These are phyloP conservation scores for Drosophila fulvimacula DNA, from an alignment of 2,888 invertebrate species.

Conservation along the genomic window DNA sequence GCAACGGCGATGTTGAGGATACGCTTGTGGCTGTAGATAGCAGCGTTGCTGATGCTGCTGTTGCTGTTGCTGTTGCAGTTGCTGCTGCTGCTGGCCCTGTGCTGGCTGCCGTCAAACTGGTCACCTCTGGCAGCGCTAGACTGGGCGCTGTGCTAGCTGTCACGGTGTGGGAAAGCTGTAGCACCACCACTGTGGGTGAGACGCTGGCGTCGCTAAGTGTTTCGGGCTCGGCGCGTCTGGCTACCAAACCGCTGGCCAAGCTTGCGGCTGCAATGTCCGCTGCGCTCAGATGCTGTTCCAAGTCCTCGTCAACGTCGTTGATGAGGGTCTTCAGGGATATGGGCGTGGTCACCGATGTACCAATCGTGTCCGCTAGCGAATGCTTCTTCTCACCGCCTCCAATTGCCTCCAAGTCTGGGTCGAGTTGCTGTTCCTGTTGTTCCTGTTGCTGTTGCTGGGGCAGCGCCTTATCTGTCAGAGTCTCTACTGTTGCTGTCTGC, in stretches of 20 bases:
- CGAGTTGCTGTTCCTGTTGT: constrained; percentile 38
- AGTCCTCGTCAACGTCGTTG: constrained; percentile 81
- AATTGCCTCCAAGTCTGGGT: constrained; percentile 26
- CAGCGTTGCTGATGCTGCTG: constrained; percentile 21
- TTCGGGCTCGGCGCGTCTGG: constrained; percentile 81
- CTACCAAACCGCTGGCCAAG: constrained; percentile 79
- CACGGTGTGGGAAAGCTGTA: constrained; percentile 57
- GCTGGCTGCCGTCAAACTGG: constrained; percentile 43
- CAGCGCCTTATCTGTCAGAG: constrained; percentile 19
- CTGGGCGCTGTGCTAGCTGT: constrained; percentile 60
- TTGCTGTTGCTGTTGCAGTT: background rate
- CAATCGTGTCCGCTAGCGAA: constrained; percentile 81
- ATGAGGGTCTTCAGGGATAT: constrained; percentile 81
- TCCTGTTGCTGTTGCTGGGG: constrained; percentile 32
- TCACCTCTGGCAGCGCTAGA: constrained; percentile 51
- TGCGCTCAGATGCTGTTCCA: constrained; percentile 73
- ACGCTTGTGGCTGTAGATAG: constrained; percentile 46
- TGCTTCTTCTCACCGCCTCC: constrained; percentile 70
- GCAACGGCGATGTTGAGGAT: constrained; percentile 62
- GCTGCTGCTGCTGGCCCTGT: constrained; percentile 12
- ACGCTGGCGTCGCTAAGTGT: constrained; percentile 82
- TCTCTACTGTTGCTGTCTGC: constrained; percentile 24
- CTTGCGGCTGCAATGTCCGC: constrained; percentile 81
- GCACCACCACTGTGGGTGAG: constrained; percentile 79
- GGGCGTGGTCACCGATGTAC: constrained; percentile 82